Evolutionary conservation across 35 echinoderm and acorn worm genomes (phyloP), one percentile per base, ranked within the genome.

Genomic region (Lytechinus pictus): DNA sequence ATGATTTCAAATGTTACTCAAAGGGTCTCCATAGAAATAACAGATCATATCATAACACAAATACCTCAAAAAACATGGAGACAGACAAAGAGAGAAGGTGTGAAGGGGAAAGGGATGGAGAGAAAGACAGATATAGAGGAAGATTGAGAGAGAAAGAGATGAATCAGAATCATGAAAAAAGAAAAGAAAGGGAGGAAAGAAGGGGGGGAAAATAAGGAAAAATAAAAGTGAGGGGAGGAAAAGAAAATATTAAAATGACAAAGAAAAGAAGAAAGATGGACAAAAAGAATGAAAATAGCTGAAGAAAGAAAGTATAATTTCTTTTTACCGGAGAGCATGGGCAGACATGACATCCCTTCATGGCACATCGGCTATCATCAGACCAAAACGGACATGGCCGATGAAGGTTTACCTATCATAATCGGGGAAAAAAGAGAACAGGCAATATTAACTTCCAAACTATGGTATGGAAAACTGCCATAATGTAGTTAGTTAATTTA

Each of bases 331-430:
- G 96, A 95, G 97, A 87, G 95, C 98, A 99, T 58, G 97, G 98
- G 27, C 96, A 97, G 21, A 99, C 97, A 53, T 96, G 86, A 95
- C 98, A 99, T 28, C 96, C 95, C 53, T 96, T 94, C 28, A 97
- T 92, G 16, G 97, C 97, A 95, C 98, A 99, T 27, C 86, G 79
- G 27, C 97, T 93, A 96, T 97, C 96, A 86, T 99, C 98, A 79
- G 96, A 28, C 98, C 98, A 99, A 52, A 99, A 99, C 28, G 98
- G 98, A 97, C 98, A 99, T 1, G 87, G 86, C 27, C 94, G 96
- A 53, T 97, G 93, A 29, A 99, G 91, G 79, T 99, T 99, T 24
- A 98, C 97, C 98, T 98, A 90, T 9, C 28, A 90, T 8, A 54
- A 51, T 79, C 66, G 21, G 16, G 21, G 16, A 79, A 79, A 58